Base-by-base conservation (phyloP, 2,888 invertebrate species). In the Acrobasis consociella region DNA sequence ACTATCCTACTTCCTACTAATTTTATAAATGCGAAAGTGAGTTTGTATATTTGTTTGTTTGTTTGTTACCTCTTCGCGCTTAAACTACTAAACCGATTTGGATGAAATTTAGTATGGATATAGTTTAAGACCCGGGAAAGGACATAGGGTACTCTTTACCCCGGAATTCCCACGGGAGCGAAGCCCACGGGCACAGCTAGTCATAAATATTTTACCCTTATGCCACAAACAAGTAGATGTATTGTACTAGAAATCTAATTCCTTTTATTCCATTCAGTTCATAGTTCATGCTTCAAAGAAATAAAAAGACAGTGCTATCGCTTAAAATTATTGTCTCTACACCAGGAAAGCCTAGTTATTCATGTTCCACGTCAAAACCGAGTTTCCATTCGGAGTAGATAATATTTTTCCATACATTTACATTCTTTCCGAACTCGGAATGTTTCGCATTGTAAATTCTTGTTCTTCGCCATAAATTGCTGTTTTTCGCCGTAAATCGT, bases 371-470 rank as follows among this genome's bases (percentile, higher is more conserved):
- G 42, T 56, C 56, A 56, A 56, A 56, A 56, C 55, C 49, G 46
- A 60, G 49, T 64, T 65, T 64, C 51, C 60, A 64, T 64, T 60
- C 56, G 60, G 15, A 62, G 46, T 66, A 66, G 68, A 70, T 72
- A 71, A 73, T 71, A 71, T 68, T 72, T 70, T 68, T 66, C 69
- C 69, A 67, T 69, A 68, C 65, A 67, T 65, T 67, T 68, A 68
- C 73, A 76, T 72, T 76, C 76, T 76, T 76, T 75, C 67, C 66
- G 62, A 64, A 66, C 64, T 38, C 50, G 42, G 53, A 64, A 65
- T 67, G 64, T 64, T 61, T 64, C 65, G 64, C 63, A 72, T 78
- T 78, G 78, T 76, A 76, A 78, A 78, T 78, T 75, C 71, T 75
- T 72, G 72, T 70, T 68, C 49, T 17, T 22, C 31, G 42, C 53